Base-by-base conservation (phyloP, 1,140 invertebrate species). In the Ephestia elutella region DNA sequence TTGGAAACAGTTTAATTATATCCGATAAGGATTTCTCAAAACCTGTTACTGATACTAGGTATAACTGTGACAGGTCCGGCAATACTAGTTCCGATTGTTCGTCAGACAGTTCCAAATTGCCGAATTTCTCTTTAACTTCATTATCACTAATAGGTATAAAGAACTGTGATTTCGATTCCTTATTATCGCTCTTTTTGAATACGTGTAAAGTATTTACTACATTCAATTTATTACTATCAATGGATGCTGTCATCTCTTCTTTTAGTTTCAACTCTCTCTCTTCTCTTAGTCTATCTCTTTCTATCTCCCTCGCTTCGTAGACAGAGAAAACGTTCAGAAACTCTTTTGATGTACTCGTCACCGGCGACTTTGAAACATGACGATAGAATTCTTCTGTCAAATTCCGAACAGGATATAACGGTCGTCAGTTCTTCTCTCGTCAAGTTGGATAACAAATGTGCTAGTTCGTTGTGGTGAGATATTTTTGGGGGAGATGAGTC, bases 161-260 rank as follows among this genome's bases (percentile, higher is more conserved):
- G 65, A 90, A 90, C 58, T 89, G 81, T 0, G 86, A 88, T 77
- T 86, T 88, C 0, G 86, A 86, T 60, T 86, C 86, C 62, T 80
- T 87, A 13, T 65, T 81, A 35, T 88, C 85, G 50, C 66, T 80
- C 62, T 80, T 87, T 65, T 86, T 89, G 55, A 89, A 89, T 4
- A 86, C 82, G 21, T 86, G 79, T 15, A 89, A 38, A 7, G 75
- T 77, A 53, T 87, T 87, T 0, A 75, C 78, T 5, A 87, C 81
- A 25, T 82, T 87, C 3, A 89, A 20, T 65, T 88, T 88, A 44
- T 89, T 89, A 25, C 84, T 87, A 48, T 89, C 87, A 4, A 86
- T 70, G 0, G 81, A 84, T 53, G 75, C 70, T 25, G 75, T 71
- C 73, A 80, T 79, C 51, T 84, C 82, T 21, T 80, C 75, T 60